Base-by-base conservation (phyloP, 2,797 vertebrate genomes). In the Fringilla coelebs region DNA sequence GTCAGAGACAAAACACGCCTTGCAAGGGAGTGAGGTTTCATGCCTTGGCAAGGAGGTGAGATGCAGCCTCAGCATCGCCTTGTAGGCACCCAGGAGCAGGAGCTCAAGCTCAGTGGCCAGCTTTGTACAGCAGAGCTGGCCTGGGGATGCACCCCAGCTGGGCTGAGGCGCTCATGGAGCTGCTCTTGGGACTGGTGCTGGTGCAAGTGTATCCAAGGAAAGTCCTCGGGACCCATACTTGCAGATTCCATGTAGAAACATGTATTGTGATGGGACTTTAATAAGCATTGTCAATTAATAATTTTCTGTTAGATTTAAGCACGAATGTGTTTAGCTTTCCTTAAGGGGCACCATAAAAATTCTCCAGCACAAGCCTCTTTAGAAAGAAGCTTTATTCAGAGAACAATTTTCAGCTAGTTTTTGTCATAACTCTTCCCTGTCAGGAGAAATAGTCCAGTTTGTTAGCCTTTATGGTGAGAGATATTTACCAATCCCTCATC, bases 121-220 rank as follows among this genome's bases (percentile, higher is more conserved):
- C 8, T 41, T 58, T 41, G 34, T 17, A 31, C 18, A 19, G 17
- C 43, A 79, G 34, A 83, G 13, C 22, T 72, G 45, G 13, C 17
- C 18, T 2, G 25, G 2, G 13, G 11, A 15, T 49, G 54, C 26
- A 63, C 5, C 5, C 13, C 5, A 16, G 11, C 12, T 4, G 3
- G 32, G 13, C 48, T 71, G 58, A 83, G 68, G 7, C 15, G 15
- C 18, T 22, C 17, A 36, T 28, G 36, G 13, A 79, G n/a, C 17
- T 58, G 57, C 38, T 45, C 38, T 22, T 65, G 18, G 58, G 10
- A 28, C 21, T 36, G 32, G 19, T 26, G 38, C 21, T 61, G 46
- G 3, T 40, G 22, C 24, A 74, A 61, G 25, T 5, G 8, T 11
- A 6, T 12, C 21, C 17, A 46, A 49, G 32, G 20, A 85, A 71